Percentiles rank a stretch among this genome's conserved stretches.
Conservation (phyloP, 2,888 invertebrate genomes). For the Globia sparganii region DNA sequence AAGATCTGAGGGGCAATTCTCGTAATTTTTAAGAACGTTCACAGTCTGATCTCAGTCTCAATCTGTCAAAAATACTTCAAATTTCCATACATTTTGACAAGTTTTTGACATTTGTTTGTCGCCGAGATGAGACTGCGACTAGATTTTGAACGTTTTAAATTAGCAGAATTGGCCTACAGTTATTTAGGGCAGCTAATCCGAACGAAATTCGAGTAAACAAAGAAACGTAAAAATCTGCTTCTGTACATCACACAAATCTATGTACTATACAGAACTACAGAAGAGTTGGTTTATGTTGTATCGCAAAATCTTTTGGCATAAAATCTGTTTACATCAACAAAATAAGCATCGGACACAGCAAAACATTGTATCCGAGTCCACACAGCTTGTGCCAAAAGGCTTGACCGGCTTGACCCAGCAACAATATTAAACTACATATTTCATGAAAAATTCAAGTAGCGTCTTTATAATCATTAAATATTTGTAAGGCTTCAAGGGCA, state of each 20-base stretch:
- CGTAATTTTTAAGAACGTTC: no score
- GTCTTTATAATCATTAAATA: slow-evolving; percentile 26
- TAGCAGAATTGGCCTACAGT: no score
- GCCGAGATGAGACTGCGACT: no score
- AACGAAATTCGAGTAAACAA: slow-evolving; percentile 33
- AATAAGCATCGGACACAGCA: slow-evolving; percentile 15
- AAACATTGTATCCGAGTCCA: slow-evolving; percentile 13
- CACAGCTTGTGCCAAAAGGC: slow-evolving; percentile 36
- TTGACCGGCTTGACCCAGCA: slow-evolving; percentile 22
- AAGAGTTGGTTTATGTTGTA: slow-evolving; percentile 16
- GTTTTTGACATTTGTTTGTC: no score
- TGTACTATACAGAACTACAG: slow-evolving; percentile 4
- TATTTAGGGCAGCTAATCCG: slow-evolving; percentile 35
- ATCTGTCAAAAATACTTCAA: no score
- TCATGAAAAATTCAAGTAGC: not conserved
- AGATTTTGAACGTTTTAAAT: no score
- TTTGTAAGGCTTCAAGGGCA: not conserved
- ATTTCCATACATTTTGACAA: no score
- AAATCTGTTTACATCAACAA: slow-evolving; percentile 49
- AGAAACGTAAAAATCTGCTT: slow-evolving; percentile 12
- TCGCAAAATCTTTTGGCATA: slow-evolving; percentile 43
- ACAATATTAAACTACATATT: slow-evolving; percentile 7
- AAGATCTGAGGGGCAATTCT: no score
- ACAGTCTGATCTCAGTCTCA: no score
- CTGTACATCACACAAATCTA: slow-evolving; percentile 22